A percentile compares a stretch with the other conserved stretches of the same genome.
phyloP scores from a whole-genome alignment of 1,140 invertebrate species.

The Zaprionus camerounensis region DNA sequence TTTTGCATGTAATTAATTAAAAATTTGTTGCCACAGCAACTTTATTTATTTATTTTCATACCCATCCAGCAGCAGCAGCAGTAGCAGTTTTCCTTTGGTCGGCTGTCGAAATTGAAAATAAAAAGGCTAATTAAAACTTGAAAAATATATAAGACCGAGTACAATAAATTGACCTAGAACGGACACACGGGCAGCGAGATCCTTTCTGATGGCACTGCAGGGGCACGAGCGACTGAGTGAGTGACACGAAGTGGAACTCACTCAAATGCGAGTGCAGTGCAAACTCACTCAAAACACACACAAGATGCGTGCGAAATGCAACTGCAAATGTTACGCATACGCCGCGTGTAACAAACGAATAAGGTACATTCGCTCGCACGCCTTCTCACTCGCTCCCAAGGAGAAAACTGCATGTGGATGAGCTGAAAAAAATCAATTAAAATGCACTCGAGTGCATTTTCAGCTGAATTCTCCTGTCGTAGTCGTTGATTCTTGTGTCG shows the following conservation, averaged over 20 bases:
- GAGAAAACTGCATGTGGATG: constrained; percentile 25
- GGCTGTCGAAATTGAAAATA: constrained; percentile 62
- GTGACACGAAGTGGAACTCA: neutral
- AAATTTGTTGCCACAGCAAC: constrained; percentile 70
- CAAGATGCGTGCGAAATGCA: constrained; percentile 57
- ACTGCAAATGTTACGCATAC: constrained; percentile 75
- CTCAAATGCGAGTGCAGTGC: neutral
- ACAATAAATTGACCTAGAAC: constrained; percentile 60
- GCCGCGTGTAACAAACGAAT: constrained; percentile 60
- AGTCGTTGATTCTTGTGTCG: constrained; percentile 20
- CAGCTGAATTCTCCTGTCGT: constrained; percentile 29
- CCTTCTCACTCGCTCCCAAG: constrained; percentile 20
- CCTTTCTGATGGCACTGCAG: neutral
- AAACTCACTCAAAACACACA: constrained; percentile 43
- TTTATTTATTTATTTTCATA: constrained; percentile 23
- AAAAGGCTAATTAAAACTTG: constrained; percentile 79
- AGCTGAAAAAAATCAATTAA: constrained; percentile 75
- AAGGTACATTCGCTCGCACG: constrained; percentile 14
- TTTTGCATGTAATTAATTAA: constrained; percentile 80
- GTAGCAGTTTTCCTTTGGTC: constrained; percentile 33
- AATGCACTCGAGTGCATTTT: constrained; percentile 75
- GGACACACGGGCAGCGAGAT: constrained; percentile 38
- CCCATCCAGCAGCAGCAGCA: neutral
- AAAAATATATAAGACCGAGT: constrained; percentile 58
- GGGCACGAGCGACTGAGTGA: neutral